Evolutionary conservation across 2,888 invertebrate genomes (phyloP), one percentile per base, ranked within the genome.

Genomic region (Crepidodera aurea): DNA sequence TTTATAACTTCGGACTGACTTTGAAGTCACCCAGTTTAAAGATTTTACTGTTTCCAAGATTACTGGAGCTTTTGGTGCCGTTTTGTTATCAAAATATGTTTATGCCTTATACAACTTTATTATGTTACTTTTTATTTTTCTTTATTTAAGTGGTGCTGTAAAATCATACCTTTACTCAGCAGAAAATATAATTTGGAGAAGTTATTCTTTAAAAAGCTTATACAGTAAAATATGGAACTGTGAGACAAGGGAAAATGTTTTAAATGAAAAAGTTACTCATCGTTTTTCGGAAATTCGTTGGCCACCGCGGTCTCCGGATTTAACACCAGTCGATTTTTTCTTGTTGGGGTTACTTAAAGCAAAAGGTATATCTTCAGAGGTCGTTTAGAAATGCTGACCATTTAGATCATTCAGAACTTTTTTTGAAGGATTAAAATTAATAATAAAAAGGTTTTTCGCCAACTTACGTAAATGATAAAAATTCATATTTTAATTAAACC

Each of bases 41-140:
- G 71, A 64, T 67, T 71, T 71, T 71, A 73, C 67, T 70, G 71
- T 69, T 69, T 71, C 68, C 64, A 54, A 71, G 64, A 69, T 69
- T 63, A 65, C 46, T 56, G 57, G 34, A 44, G 65, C 63, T 68
- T 65, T 63, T 48, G 46, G 64, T 51, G 62, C 59, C 63, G 51
- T 62, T 66, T 72, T 69, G 69, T 71, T 69, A 56, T 67, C 63
- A 60, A 72, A 71, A 72, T 71, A 64, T 71, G 71, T 71, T 71
- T 69, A 70, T 68, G 66, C 60, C 64, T 62, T 55, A 62, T 60
- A 67, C 69, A 64, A 68, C 67, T 72, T 72, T 72, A 71, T 70
- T 69, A 68, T 68, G 66, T 67, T 64, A 69, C 64, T 69, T 70
- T 69, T 66, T 68, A 68, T 66, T 63, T 34, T 55, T 51, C 25